Base-by-base conservation (phyloP, 2,888 invertebrate species). In the Periphyllus acericola region DNA sequence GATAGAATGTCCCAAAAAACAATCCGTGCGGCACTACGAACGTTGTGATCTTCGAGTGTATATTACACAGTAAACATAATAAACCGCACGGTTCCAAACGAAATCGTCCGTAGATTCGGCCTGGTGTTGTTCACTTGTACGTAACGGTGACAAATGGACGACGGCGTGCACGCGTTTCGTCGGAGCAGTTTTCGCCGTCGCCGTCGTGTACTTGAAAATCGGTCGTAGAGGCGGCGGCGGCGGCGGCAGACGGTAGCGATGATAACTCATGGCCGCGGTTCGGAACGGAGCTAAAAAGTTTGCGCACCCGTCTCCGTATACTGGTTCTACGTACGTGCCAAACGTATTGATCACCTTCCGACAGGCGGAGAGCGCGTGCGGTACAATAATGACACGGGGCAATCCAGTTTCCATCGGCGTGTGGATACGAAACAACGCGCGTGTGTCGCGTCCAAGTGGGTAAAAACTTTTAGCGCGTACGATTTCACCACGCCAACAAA, bases 251-350 rank as follows among this genome's bases (percentile, higher is more conserved):
- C 25, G 4, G 32, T 32, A 14, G 29, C 29, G 68, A n/a, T 29
- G 14, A 68, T 55, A 34, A 34, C 78, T 78, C 78, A 78, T 34
- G 78, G 78, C 25, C 52, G 17, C 75, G 8, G 11, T 68, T 29
- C 32, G 55, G 78, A 78, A 78, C 34, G 34, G 78, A 78, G 34
- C 78, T 55, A 55, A 55, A 78, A 78, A 78, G 55, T 78, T 78
- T 55, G 55, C 34, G 21, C 78, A 55, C 55, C 52, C 5, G 66
- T 66, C n/a, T 66, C 6, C 9, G 3, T n/a, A n/a, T n/a, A 66
- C 66, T 8, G 66, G 66, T 66, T 66, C 66, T 66, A 66, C n/a
- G 25, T 60, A 78, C 80, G 32, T 71, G 68, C n/a, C 29, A 68
- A 68, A 68, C 29, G 14, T 68, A 68, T 68, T 68, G 68, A 68